These are phyloP conservation scores for Euwallacea similis DNA, from an alignment of 1,140 invertebrate genomes.

Conservation along the genomic window DNA sequence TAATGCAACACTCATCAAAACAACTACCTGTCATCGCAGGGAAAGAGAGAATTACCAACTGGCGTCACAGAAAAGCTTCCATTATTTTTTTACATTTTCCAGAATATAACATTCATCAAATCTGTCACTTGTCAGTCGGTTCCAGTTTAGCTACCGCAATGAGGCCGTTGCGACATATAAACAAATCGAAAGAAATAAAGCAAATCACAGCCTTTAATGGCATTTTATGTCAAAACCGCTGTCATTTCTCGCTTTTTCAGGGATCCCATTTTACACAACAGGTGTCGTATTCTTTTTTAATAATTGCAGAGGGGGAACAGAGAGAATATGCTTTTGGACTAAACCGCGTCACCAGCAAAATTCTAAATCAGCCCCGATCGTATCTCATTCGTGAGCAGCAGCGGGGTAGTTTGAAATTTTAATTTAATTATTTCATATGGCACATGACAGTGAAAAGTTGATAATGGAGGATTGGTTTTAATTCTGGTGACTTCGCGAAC, in stretches of 20 bases:
- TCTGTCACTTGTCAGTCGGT: too few species aligned
- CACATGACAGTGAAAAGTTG: constrained; percentile 5
- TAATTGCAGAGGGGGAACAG: neutral
- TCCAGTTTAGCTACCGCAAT: neutral
- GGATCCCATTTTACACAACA: too few species aligned
- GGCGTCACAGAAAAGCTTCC: too few species aligned
- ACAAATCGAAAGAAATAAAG: neutral
- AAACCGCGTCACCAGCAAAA: neutral
- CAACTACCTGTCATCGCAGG: too few species aligned
- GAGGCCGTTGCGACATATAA: neutral
- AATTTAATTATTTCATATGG: constrained; percentile 6
- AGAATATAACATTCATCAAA: too few species aligned
- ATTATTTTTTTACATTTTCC: too few species aligned
- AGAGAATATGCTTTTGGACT: neutral
- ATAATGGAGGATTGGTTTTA: constrained; percentile 5
- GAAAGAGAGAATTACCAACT: too few species aligned
- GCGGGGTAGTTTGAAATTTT: constrained; percentile 9
- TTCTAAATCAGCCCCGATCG: neutral
- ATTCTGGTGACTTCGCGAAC: neutral
- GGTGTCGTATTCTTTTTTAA: neutral
- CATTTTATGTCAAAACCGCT: too few species aligned
- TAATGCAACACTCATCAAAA: neutral
- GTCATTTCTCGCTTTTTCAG: too few species aligned
- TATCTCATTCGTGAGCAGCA: neutral
- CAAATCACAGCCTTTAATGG: too few species aligned